Conservation (phyloP, 2,113 vertebrate species). For the Pampusana beccarii region DNA sequence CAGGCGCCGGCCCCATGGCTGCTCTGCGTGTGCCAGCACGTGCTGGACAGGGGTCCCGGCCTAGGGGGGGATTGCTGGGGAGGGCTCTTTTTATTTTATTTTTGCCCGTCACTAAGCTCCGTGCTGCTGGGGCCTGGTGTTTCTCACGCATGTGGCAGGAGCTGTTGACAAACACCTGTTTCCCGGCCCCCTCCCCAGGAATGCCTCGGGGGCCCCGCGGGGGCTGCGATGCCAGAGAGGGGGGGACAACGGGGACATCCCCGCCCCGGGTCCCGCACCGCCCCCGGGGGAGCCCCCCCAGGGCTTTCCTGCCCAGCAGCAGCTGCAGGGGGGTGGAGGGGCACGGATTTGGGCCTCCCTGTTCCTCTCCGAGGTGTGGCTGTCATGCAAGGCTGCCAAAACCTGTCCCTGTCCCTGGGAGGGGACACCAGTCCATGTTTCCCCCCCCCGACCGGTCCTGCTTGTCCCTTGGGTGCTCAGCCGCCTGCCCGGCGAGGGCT, state of each 20-base stretch:
- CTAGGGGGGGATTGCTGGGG: background rate
- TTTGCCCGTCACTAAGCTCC: background rate
- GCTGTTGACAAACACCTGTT: slow-evolving; percentile 71
- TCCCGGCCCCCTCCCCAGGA: slow-evolving; percentile 35
- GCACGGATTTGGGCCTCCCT: background rate
- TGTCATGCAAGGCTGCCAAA: background rate
- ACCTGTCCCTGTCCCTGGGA: background rate
- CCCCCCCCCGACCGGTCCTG: background rate
- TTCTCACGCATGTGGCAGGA: background rate
- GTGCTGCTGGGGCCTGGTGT: background rate
- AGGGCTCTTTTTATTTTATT: background rate
- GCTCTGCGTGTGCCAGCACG: background rate
- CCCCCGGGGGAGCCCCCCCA: background rate
- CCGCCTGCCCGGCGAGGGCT: background rate
- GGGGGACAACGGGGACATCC: background rate
- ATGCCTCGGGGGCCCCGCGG: background rate
- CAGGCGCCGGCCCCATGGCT: fast-evolving
- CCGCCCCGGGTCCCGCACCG: background rate
- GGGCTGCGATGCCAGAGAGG: fast-evolving
- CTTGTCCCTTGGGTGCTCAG: background rate
- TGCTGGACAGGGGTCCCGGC: background rate
- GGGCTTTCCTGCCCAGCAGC: background rate
- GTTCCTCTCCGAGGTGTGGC: background rate
- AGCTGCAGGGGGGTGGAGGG: background rate
- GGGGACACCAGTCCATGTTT: background rate